Conservation (phyloP, 2,888 invertebrate species). For the Callosobruchus maculatus region DNA sequence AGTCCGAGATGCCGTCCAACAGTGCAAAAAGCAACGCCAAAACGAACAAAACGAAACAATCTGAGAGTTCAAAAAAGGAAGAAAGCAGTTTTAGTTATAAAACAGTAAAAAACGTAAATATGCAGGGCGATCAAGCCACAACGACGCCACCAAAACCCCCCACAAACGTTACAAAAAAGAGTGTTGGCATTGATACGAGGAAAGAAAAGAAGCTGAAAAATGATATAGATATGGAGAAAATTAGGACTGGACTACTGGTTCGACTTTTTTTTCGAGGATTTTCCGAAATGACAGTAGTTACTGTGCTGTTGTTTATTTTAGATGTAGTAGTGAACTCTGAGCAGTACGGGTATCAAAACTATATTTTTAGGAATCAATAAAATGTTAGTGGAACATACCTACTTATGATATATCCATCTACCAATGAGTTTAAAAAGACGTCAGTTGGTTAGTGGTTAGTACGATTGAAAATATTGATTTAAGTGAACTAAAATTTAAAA, state of each 20-base stretch:
- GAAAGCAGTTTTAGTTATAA: background rate
- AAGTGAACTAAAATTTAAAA: too few species aligned
- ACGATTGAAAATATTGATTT: too few species aligned
- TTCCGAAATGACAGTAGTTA: conserved; percentile 34
- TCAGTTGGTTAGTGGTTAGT: too few species aligned
- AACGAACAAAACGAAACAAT: background rate
- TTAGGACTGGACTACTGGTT: background rate
- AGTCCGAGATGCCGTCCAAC: background rate
- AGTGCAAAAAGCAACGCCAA: background rate
- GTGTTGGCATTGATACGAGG: background rate
- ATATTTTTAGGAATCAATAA: conserved; percentile 12
- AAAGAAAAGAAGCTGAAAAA: background rate
- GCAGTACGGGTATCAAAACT: conserved; percentile 34
- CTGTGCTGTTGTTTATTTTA: conserved; percentile 35
- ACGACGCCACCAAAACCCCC: background rate
- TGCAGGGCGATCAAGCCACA: background rate
- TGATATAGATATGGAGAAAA: background rate
- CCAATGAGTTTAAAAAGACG: too few species aligned
- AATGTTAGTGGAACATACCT: background rate
- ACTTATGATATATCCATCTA: background rate
- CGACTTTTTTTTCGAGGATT: background rate
- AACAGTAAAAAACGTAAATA: background rate
- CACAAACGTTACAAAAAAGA: background rate
- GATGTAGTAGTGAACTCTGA: conserved; percentile 49
- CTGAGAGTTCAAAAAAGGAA: background rate